These are phyloP conservation scores for Fabriciana adippe DNA, from an alignment of 2,888 invertebrate genomes.

Conservation along the genomic window DNA sequence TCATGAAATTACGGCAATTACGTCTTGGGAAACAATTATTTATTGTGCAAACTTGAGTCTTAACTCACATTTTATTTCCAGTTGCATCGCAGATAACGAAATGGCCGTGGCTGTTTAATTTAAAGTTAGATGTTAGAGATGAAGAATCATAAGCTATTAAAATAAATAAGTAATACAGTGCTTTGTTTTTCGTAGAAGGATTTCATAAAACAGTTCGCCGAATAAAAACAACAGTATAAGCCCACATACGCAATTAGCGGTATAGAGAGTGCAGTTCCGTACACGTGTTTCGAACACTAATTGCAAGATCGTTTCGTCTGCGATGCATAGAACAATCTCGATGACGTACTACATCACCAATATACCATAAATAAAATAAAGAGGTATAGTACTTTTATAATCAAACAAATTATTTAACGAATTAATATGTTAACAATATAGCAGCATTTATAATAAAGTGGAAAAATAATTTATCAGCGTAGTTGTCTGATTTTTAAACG, in stretches of 20 bases:
- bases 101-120: slow-evolving; percentile 55
- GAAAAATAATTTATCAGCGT: no score
- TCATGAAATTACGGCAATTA: slow-evolving; percentile 83
- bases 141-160: slow-evolving; percentile 9
- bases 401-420: background rate
- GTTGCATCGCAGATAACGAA: slow-evolving; percentile 74
- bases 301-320: slow-evolving; percentile 17
- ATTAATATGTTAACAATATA: no score
- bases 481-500: no score
- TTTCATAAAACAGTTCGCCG: background rate
- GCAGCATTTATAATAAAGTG: no score
- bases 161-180: background rate
- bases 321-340: slow-evolving; percentile 16
- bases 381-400: background rate
- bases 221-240: slow-evolving; percentile 2
- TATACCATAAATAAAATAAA: background rate
- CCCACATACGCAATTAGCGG: slow-evolving; percentile 27
- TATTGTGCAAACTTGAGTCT: slow-evolving; percentile 80
- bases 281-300: slow-evolving; percentile 29
- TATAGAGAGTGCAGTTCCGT: slow-evolving; percentile 23
- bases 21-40: slow-evolving; percentile 80
- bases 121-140: slow-evolving; percentile 25
- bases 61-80: slow-evolving; percentile 80
- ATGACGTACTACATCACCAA: slow-evolving; percentile 2
- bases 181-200: background rate